These are phyloP conservation scores for Steinernema hermaphroditum DNA, from an alignment of 2,888 invertebrate species.

Conservation along the genomic window DNA sequence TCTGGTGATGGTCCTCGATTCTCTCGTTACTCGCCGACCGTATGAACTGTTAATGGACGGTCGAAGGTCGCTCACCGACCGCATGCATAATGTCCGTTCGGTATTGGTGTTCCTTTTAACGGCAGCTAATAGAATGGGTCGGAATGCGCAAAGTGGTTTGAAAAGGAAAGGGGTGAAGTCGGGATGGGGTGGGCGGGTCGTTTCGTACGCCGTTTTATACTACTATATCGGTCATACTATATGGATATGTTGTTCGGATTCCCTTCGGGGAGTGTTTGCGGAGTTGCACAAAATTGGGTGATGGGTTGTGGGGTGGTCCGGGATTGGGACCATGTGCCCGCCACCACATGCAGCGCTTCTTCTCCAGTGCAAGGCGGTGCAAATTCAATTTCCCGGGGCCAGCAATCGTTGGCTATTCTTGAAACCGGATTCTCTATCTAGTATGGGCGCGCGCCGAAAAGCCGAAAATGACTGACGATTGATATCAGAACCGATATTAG, in stretches of 20 bases:
- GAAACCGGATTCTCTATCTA: constrained; percentile 23
- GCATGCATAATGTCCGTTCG: constrained; percentile 22
- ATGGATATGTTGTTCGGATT: constrained; percentile 24
- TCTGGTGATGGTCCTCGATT: too few species aligned
- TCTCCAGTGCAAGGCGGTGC: constrained; percentile 26
- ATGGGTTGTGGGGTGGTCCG: constrained; percentile 9
- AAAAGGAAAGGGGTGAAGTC: not conserved
- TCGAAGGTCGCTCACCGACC: constrained; percentile 3
- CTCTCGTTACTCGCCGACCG: not conserved
- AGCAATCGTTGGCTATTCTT: constrained; percentile 26
- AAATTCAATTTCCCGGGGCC: constrained; percentile 28
- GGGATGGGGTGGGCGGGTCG: constrained; percentile 8
- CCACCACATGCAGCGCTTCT: constrained; percentile 14
- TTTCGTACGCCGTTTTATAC: constrained; percentile 17
- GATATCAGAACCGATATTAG: constrained; percentile 25
- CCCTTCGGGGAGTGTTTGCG: constrained; percentile 20
- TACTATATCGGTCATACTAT: constrained; percentile 25
- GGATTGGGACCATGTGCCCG: constrained; percentile 27
- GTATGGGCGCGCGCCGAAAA: constrained; percentile 11
- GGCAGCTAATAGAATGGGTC: constrained; percentile 23
- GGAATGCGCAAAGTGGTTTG: not conserved
- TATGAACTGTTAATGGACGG: not conserved
- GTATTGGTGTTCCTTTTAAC: not conserved
- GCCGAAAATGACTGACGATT: constrained; percentile 29
- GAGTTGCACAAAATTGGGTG: constrained; percentile 25